Conservation (phyloP, 2,797 vertebrate species). For the Furcifer pardalis region DNA sequence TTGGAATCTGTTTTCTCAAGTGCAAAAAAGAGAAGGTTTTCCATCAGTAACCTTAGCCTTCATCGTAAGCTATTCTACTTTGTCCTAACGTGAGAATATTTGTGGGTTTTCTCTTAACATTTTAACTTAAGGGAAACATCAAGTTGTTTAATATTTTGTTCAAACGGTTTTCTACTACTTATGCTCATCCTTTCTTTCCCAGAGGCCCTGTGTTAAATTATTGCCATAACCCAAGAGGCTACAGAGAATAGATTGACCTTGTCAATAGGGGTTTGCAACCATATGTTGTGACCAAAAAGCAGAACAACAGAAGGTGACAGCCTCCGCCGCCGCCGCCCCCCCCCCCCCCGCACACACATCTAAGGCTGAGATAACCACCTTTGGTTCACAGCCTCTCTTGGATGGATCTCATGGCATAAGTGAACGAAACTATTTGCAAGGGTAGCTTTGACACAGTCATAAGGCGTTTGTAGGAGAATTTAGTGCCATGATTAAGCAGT, state of each 20-base stretch:
- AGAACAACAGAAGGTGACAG: too few relatives aligned
- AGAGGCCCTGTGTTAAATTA: conserved; percentile 67
- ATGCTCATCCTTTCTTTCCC: conserved; percentile 35
- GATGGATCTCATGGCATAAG: too few relatives aligned
- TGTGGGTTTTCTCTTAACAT: neutral
- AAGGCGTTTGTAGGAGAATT: neutral
- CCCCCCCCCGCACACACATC: conserved; percentile 28
- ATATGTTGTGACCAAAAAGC: conserved; percentile 73
- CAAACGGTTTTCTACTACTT: neutral
- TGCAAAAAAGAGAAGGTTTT: too few relatives aligned
- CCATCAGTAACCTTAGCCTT: too few relatives aligned
- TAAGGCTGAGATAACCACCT: conserved; percentile 17
- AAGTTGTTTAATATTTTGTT: neutral
- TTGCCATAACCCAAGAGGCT: conserved; percentile 67
- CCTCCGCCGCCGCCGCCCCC: too few relatives aligned
- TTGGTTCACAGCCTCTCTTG: too few relatives aligned
- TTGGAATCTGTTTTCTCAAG: too few relatives aligned
- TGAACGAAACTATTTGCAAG: too few relatives aligned
- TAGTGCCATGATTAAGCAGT: conserved; percentile 9
- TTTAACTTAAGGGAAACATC: neutral
- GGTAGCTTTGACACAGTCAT: neutral
- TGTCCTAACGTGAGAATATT: neutral
- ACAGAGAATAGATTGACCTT: conserved; percentile 78
- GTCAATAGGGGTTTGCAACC: conserved; percentile 77
- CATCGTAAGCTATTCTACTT: neutral